Conservation (phyloP, 2,797 vertebrate genomes). For the Brachymystax lenok region DNA sequence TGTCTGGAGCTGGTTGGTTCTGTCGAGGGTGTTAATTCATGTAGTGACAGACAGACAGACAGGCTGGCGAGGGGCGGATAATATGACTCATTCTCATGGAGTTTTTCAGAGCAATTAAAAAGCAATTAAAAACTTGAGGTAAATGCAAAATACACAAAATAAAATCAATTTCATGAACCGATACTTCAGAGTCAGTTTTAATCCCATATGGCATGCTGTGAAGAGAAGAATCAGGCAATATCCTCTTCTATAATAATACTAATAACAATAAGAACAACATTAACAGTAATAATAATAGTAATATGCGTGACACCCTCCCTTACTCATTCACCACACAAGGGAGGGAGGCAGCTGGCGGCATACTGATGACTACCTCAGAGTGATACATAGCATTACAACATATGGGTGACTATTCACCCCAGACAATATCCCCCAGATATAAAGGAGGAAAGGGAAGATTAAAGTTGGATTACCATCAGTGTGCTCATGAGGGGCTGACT, state of each 20-base stretch:
- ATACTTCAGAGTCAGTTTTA: neutral
- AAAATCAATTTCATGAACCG: neutral
- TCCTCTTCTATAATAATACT: neutral
- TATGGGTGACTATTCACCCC: constrained; percentile 60
- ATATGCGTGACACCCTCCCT: neutral
- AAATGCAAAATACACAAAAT: neutral
- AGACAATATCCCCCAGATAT: constrained; percentile 73
- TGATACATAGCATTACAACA: constrained; percentile 59
- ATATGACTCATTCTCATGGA: neutral
- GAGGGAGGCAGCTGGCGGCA: constrained; percentile 2
- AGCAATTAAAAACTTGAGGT: neutral
- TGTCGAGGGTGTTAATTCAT: constrained; percentile 6
- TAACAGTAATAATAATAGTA: neutral
- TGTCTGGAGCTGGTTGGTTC: neutral
- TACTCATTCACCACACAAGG: neutral
- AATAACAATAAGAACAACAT: constrained; percentile 25
- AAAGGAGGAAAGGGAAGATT: constrained; percentile 43
- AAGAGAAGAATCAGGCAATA: constrained; percentile 1
- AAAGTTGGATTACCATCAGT: constrained; percentile 65
- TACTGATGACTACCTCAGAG: constrained; percentile 45
- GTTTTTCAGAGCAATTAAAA: neutral
- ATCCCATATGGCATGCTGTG: neutral
- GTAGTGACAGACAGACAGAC: constrained; percentile 8
- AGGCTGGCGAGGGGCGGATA: neutral
- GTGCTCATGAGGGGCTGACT: constrained; percentile 49